A percentile compares a stretch with the other conserved stretches of the same genome.
These are phyloP conservation scores for Caiman crocodilus DNA, from an alignment of 2,797 vertebrate genomes.

Conservation along the genomic window DNA sequence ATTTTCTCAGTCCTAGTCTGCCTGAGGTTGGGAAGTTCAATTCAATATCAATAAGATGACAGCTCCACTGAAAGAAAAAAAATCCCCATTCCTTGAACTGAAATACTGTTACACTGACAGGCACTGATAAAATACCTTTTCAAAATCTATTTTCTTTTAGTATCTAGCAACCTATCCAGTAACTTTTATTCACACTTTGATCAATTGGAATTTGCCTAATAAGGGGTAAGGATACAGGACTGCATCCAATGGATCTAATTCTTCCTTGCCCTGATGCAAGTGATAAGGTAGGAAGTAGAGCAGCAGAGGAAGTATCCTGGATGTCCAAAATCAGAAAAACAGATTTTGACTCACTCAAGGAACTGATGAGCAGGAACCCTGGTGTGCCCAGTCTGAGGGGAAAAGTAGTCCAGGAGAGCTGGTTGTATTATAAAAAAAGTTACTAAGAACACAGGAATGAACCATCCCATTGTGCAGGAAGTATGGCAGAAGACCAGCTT, in stretches of 20 bases:
- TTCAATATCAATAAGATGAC: background rate
- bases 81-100: background rate
- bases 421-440: no score
- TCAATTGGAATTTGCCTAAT: background rate
- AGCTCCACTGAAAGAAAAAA: background rate
- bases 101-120: background rate
- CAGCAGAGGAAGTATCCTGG: background rate
- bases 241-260: fast-evolving
- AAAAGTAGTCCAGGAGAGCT: no score
- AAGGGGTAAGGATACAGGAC: background rate
- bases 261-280: background rate
- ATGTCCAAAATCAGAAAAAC: background rate
- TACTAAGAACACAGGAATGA: no score
- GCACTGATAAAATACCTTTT: background rate
- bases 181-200: background rate
- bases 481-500: no score
- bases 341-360: background rate
- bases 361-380: no score
- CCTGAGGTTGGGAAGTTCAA: background rate
- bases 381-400: no score
- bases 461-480: no score
- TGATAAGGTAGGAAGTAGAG: background rate
- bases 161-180: background rate
- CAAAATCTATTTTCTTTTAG: background rate
- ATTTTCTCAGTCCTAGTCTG: background rate